A percentile compares a stretch with the other conserved stretches of the same genome.
phyloP scores from a whole-genome alignment of 1,140 invertebrate species.

The Paralvinella palmiformis region DNA sequence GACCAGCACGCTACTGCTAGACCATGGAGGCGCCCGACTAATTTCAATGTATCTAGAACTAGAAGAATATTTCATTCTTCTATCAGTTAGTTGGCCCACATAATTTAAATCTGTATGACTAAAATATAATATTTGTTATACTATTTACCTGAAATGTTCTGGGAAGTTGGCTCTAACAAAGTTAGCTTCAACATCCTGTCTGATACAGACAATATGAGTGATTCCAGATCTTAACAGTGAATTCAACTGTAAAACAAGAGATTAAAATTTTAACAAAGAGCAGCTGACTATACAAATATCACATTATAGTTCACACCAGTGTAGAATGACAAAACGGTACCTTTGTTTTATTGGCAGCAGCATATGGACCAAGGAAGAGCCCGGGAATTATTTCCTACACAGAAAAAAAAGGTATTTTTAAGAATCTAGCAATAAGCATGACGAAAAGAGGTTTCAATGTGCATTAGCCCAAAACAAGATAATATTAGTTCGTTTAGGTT shows the following conservation, averaged over 20 bases:
- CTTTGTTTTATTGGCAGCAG: conserved; percentile 43
- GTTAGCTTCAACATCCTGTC: conserved; percentile 61
- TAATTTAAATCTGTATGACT: too few relatives aligned
- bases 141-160: conserved; percentile 59
- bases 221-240: conserved; percentile 56
- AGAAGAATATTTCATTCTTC: too few relatives aligned
- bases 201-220: conserved; percentile 66
- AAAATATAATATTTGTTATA: too few relatives aligned
- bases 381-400: conserved; percentile 60
- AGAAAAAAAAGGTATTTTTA: conserved; percentile 9
- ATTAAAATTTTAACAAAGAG: conserved; percentile 13
- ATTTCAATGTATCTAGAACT: too few relatives aligned
- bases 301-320: neutral
- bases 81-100: too few relatives aligned
- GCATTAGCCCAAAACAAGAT: too few relatives aligned
- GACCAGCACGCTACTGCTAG: too few relatives aligned
- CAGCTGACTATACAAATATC: neutral
- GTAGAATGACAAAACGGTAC: conserved; percentile 25
- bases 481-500: too few relatives aligned
- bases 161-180: conserved; percentile 65
- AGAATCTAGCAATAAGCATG: conserved; percentile 1
- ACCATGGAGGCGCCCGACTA: too few relatives aligned
- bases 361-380: conserved; percentile 64
- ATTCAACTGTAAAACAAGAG: conserved; percentile 44
- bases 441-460: conserved; percentile 2